These are phyloP conservation scores for Excalfactoria chinensis DNA, from an alignment of 2,113 vertebrate species.

Conservation along the genomic window DNA sequence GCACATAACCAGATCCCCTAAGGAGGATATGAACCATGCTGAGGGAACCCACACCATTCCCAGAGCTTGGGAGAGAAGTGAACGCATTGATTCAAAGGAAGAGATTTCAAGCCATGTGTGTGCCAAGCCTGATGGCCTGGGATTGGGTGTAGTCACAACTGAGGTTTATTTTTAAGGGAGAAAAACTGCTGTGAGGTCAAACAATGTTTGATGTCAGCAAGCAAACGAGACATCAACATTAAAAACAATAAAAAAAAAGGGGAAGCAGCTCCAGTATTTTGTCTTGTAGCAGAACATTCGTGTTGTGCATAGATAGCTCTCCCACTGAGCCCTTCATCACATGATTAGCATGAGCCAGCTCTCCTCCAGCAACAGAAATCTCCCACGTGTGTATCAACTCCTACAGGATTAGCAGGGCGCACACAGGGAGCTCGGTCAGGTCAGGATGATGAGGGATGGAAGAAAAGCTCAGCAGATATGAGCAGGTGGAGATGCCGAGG, in stretches of 20 bases:
- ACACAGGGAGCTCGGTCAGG: background rate
- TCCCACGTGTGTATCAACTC: rapidly evolving
- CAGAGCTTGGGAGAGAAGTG: background rate
- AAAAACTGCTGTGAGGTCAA: background rate
- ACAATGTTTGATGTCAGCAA: background rate
- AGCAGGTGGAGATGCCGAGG: background rate
- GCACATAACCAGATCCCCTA: background rate
- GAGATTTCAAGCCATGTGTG: rapidly evolving
- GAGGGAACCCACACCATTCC: rapidly evolving
- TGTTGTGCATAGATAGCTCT: rapidly evolving
- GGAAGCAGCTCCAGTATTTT: background rate
- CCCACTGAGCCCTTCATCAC: background rate
- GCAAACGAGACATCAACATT: background rate
- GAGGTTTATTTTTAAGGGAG: background rate
- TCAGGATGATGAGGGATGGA: background rate
- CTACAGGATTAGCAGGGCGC: background rate
- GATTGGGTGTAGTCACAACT: background rate
- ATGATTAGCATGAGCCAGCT: background rate
- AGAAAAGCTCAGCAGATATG: background rate
- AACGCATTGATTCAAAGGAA: background rate
- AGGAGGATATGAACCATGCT: rapidly evolving
- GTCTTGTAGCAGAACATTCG: background rate
- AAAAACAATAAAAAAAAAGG: background rate
- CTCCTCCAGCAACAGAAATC: background rate
- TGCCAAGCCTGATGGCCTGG: background rate